Evolutionary conservation across 2,113 vertebrate species (phyloP), one percentile per base, ranked within the genome.

Genomic region (Chascanopsetta lugubris): DNA sequence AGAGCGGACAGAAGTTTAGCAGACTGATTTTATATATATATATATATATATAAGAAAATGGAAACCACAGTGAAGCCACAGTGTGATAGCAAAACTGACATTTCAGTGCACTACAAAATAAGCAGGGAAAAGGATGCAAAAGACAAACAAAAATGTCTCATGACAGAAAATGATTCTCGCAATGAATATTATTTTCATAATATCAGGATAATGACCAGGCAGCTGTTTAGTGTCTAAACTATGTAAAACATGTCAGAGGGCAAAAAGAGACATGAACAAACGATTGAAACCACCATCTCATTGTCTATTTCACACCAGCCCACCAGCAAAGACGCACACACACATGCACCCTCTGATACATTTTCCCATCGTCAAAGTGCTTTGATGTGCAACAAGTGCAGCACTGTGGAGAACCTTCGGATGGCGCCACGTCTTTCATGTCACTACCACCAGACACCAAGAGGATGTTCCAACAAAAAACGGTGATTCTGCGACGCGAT

Each of bases 251-350:
- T n/a, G n/a, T n/a, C n/a, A n/a, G n/a, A n/a, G n/a, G n/a, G 49
- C 34, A 58, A 25, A 54, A 60, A 22, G 30, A n/a, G n/a, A n/a
- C 50, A 43, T 48, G 42, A 70, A 65, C 62, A 56, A 43, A 57
- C 6, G 67, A 38, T 51, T 43, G 68, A 54, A 83, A 62, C 48
- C 20, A 11, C 58, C 82, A 80, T 83, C 51, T 86, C 80, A 83
- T 61, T 64, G 71, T 65, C 47, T 53, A 47, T 66, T 73, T 85
- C 53, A 72, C 71, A 84, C 57, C 74, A 30, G 60, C 73, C 68
- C 69, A 50, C 61, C 53, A 21, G 55, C n/a, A 5, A 61, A 61
- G 36, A 15, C 27, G 21, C 27, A 25, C 32, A 40, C 32, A 25
- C 29, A n/a, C 56, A 38, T 48, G 42, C 27, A 29, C 42, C 18